Conservation (phyloP, 2,113 vertebrate species). For the Monopterus albus region DNA sequence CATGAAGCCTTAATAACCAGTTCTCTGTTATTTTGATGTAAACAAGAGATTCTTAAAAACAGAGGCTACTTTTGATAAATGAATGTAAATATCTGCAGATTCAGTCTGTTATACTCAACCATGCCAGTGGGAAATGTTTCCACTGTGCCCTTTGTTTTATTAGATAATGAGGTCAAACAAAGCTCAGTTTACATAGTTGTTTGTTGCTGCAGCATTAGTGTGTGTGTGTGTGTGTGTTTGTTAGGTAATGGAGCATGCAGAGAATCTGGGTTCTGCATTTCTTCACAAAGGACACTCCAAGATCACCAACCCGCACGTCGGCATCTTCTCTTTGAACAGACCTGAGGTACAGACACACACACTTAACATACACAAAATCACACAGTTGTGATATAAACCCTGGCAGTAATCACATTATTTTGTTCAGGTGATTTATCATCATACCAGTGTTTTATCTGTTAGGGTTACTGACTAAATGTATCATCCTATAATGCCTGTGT, state of each 20-base stretch:
- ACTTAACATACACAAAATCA: too few relatives aligned
- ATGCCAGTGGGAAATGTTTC: too few relatives aligned
- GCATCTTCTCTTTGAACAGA: constrained; percentile 94
- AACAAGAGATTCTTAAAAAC: too few relatives aligned
- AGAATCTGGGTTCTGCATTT: constrained; percentile 89
- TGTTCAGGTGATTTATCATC: neutral
- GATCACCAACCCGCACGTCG: constrained; percentile 80
- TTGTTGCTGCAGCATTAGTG: neutral
- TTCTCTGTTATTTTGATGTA: too few relatives aligned
- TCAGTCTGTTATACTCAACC: too few relatives aligned
- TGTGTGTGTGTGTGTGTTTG: constrained; percentile 4
- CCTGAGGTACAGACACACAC: constrained; percentile 84
- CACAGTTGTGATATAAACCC: too few relatives aligned
- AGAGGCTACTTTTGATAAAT: too few relatives aligned
- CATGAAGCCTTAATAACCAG: too few relatives aligned
- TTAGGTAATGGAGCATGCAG: constrained; percentile 85
- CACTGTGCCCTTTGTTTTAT: neutral
- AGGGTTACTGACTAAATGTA: neutral
- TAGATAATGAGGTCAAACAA: neutral
- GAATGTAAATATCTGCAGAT: too few relatives aligned
- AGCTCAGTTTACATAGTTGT: neutral
- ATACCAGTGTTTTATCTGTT: neutral
- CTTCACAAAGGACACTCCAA: constrained; percentile 88
- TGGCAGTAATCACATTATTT: neutral
- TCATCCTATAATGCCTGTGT: neutral